Evolutionary conservation across 2,797 vertebrate genomes (phyloP).

Genomic region (Enoplosus armatus): DNA sequence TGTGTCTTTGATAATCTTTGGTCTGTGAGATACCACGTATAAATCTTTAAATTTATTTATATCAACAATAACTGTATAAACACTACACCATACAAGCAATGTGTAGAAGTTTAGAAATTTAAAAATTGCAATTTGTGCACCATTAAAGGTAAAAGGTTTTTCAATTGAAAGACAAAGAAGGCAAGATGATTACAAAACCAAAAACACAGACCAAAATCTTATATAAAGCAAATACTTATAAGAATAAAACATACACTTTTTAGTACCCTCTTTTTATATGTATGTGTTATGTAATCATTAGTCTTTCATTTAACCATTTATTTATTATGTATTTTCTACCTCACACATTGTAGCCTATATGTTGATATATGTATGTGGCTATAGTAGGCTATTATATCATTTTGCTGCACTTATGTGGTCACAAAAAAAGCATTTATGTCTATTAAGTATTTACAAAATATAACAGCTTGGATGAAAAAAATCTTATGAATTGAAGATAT

Average conservation of each 20-base stretch:
- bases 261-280: too few relatives aligned
- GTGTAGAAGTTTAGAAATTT: neutral
- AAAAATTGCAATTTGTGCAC: too few relatives aligned
- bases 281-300: neutral
- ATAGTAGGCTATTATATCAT: too few relatives aligned
- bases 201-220: neutral
- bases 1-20: neutral
- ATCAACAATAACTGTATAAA: neutral
- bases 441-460: neutral
- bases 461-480: neutral
- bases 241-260: neutral
- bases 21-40: neutral
- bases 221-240: neutral
- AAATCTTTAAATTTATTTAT: neutral
- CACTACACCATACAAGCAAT: neutral
- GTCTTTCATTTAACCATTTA: neutral
- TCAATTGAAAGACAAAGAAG: neutral
- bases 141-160: neutral
- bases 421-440: neutral
- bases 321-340: neutral
- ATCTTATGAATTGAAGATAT: neutral
- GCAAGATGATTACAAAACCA: neutral
- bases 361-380: too few relatives aligned
- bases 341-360: too few relatives aligned
- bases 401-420: neutral